phyloP scores from a whole-genome alignment of 2,888 invertebrate species.

The Drosophila helvetica region DNA sequence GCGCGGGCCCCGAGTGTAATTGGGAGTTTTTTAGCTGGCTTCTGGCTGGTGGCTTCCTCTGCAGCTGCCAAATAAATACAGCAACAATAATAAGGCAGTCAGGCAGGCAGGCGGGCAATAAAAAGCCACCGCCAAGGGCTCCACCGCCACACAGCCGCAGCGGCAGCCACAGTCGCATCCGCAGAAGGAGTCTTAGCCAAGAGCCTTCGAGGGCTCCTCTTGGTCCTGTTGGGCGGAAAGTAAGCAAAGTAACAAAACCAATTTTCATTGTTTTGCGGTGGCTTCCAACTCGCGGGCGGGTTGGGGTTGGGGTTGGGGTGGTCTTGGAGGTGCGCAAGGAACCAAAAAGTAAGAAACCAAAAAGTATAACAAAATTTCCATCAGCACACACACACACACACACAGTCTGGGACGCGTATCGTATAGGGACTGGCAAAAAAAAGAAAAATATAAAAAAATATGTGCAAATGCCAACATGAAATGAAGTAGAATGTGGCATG shows the following conservation, averaged over 20 bases:
- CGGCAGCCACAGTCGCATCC: constrained; percentile 33
- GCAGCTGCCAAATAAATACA: constrained; percentile 72
- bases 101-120: constrained; percentile 49
- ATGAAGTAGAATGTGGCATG: constrained; percentile 58
- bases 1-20: constrained; percentile 2
- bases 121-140: constrained; percentile 69
- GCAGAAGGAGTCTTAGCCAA: constrained; percentile 61
- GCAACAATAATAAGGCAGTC: constrained; percentile 61
- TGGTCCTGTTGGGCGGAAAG: constrained; percentile 25
- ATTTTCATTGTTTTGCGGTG: constrained; percentile 78
- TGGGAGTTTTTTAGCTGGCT: not conserved
- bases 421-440: constrained; percentile 9
- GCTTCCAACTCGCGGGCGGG: constrained; percentile 47
- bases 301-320: not conserved
- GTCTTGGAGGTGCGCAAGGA: constrained; percentile 6
- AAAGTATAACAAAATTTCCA: constrained; percentile 69
- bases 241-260: constrained; percentile 75
- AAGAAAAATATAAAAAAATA: constrained; percentile 43
- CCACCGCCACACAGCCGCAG: not conserved
- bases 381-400: constrained; percentile 38
- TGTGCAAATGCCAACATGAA: constrained; percentile 64
- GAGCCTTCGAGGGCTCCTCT: constrained; percentile 18
- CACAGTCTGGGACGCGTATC: not conserved
- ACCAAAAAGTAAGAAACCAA: constrained; percentile 56
- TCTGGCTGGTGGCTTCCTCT: not conserved